Conservation (phyloP, 2,797 vertebrate species). For the Microchirus variegatus region DNA sequence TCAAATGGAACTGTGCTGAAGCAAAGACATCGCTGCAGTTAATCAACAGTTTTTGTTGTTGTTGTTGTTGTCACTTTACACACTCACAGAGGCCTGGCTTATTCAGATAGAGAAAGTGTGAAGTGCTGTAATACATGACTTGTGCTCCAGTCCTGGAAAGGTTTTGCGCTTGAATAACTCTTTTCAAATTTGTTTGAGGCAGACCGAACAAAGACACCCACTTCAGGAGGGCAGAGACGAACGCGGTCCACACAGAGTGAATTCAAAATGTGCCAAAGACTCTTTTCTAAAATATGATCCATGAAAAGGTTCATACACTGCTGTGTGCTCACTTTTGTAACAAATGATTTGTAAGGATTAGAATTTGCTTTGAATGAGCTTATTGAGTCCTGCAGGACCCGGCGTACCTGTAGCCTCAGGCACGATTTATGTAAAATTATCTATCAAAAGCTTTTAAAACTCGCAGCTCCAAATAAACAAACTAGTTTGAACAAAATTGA, state of each 20-base stretch:
- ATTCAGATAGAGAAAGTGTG: constrained; percentile 1
- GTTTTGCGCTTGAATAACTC: constrained; percentile 19
- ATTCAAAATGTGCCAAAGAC: constrained; percentile 6
- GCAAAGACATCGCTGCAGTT: no score
- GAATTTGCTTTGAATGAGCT: neutral
- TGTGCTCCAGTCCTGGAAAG: constrained; percentile 2
- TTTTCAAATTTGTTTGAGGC: constrained; percentile 10
- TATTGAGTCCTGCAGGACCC: neutral
- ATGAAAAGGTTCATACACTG: neutral
- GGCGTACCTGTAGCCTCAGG: neutral
- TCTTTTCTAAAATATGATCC: constrained; percentile 10
- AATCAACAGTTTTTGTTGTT: no score
- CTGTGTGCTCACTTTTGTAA: neutral
- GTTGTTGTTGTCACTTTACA: neutral
- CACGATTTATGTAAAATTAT: neutral
- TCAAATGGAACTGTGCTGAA: no score
- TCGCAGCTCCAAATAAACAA: neutral
- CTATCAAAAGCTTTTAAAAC: neutral
- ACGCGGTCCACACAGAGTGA: neutral
- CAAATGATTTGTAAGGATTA: neutral
- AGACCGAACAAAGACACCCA: constrained; percentile 25
- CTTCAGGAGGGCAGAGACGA: constrained; percentile 17
- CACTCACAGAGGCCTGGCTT: neutral
- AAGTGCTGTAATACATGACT: neutral
- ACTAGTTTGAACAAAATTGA: no score